Evolutionary conservation across 2,888 invertebrate species (phyloP), one percentile per base, ranked within the genome.

Genomic region (Caenorhabditis virilis): DNA sequence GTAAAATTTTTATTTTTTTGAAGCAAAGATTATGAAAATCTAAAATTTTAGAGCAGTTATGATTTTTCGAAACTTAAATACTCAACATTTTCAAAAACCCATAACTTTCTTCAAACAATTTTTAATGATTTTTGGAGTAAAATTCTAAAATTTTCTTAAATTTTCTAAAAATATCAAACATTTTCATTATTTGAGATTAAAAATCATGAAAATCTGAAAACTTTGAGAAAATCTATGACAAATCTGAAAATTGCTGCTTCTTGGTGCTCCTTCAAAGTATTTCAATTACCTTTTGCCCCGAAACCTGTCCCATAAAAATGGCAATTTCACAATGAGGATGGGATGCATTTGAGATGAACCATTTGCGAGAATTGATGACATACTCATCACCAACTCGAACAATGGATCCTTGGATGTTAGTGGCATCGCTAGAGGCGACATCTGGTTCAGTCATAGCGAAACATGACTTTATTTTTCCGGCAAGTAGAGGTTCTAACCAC

Each of bases 291-390:
- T 59, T 53, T 53, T 51, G 63, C 16, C 72, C 74, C n/a, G 69
- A 59, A 0, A 79, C 84, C 68, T 85, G 84, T 18, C 86, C 86
- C 86, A 86, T 86, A 70, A 86, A 86, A 43, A 86, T 82, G 74
- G 82, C 82, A 26, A 86, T 58, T 58, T 84, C 83, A 76, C 85
- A 86, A 2, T 83, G 63, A 2, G 86, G 85, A 75, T 86, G 84
- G 35, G 84, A 72, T 6, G 85, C 86, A 63, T 85, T 85, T 77
- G 85, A 84, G n/a, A 84, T 85, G 84, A 85, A 86, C 86, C 86
- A 86, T 64, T 86, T 86, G 54, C 82, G 80, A 1, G 85, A 84
- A 69, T 86, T 86, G 47, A 86, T 78, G 1, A 86, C 74, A 67
- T 85, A 86, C 30, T 82, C 71, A 59, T 84, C 78, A 0, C 85